These are phyloP conservation scores for Lethrus apterus DNA, from an alignment of 1,140 invertebrate genomes.

Conservation along the genomic window DNA sequence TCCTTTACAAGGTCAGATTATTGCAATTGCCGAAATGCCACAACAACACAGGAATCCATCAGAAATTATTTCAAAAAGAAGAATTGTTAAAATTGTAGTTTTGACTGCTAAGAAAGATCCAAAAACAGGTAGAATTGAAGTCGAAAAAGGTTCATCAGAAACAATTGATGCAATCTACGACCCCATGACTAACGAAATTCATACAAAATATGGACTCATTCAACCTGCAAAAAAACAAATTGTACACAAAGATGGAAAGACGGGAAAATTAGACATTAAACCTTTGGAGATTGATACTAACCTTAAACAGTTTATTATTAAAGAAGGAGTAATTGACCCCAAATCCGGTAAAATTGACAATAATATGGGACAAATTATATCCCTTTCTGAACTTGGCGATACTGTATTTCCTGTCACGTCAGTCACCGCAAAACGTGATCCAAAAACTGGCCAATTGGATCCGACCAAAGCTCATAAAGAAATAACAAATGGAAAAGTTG, in stretches of 20 bases:
- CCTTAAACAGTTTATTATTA: slow-evolving; percentile 54
- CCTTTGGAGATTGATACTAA: slow-evolving; percentile 51
- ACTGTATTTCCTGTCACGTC: slow-evolving; percentile 50
- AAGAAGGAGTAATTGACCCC: slow-evolving; percentile 48
- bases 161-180: slow-evolving; percentile 55
- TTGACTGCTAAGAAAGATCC: slow-evolving; percentile 57
- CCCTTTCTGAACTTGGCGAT: slow-evolving; percentile 42
- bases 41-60: slow-evolving; percentile 42
- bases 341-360: slow-evolving; percentile 49
- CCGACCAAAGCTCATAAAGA: slow-evolving; percentile 36
- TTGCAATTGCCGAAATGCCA: slow-evolving; percentile 42
- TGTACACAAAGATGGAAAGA: slow-evolving; percentile 46
- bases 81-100: slow-evolving; percentile 57
- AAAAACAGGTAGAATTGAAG: slow-evolving; percentile 54
- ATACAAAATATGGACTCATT: slow-evolving; percentile 58
- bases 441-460: slow-evolving; percentile 45
- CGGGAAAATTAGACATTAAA: slow-evolving; percentile 47
- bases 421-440: slow-evolving; percentile 49
- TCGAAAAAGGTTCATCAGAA: slow-evolving; percentile 54
- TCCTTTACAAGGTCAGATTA: slow-evolving; percentile 48
- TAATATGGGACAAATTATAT: slow-evolving; percentile 47
- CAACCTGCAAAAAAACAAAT: slow-evolving; percentile 53
- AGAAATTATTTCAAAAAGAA: slow-evolving; percentile 46
- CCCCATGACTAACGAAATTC: slow-evolving; percentile 53
- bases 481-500: slow-evolving; percentile 55